Conservation (phyloP, 2,113 vertebrate genomes). For the Bos taurus region ARS-UCD2.0 NC_037328.1:107032001-107032500, state of each 20-base stretch:
- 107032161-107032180: not conserved
- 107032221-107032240: not conserved
- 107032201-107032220: not conserved
- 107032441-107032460: not conserved
- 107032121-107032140: not conserved
- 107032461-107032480: not conserved
- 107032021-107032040: not conserved
- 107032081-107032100: not conserved
- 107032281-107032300: not conserved
- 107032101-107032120: not conserved
- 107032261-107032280: not conserved
- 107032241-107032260: not conserved
- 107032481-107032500: not conserved
- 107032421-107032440: not conserved
- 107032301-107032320: not conserved
- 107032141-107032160: conserved; percentile 3
- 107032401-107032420: not conserved
- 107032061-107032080: not conserved
- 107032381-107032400: not conserved
- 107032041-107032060: not conserved
- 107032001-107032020: not conserved
- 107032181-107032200: not conserved
- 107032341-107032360: not conserved
- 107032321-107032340: not conserved
- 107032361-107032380: not conserved